Evolutionary conservation across 2,888 invertebrate genomes (phyloP).

Genomic region (Temnothorax unifasciatus): DNA sequence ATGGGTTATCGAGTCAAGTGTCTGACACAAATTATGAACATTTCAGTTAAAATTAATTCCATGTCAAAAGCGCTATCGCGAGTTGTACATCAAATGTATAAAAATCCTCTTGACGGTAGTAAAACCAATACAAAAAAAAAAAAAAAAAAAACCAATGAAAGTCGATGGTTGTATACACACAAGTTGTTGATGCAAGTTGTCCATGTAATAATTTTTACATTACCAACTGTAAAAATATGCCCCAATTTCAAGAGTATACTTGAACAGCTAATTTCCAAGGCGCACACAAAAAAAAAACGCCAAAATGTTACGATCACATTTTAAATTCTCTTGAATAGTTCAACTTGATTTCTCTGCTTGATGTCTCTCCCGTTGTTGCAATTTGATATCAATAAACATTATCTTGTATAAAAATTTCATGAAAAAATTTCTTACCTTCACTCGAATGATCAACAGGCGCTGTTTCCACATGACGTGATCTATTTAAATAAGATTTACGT

Average conservation of each 20-base stretch:
- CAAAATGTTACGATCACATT: neutral
- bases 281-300: neutral
- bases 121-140: too few relatives aligned
- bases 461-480: constrained; percentile 87
- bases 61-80: neutral
- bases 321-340: neutral
- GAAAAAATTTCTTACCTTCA: constrained; percentile 65
- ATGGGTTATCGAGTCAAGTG: neutral
- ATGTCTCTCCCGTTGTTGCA: neutral
- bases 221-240: too few relatives aligned
- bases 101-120: neutral
- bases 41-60: neutral
- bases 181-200: too few relatives aligned
- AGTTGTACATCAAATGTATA: neutral
- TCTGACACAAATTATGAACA: neutral
- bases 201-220: neutral
- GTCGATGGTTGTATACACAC: neutral
- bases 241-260: too few relatives aligned
- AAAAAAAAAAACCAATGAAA: neutral
- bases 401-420: neutral
- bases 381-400: neutral
- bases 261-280: too few relatives aligned
- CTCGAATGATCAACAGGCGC: constrained; percentile 65
- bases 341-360: neutral
- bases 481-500: constrained; percentile 90